A percentile compares a stretch with the other conserved stretches of the same genome.
Conservation (phyloP, 2,888 invertebrate species). For the Limenitis camilla region DNA sequence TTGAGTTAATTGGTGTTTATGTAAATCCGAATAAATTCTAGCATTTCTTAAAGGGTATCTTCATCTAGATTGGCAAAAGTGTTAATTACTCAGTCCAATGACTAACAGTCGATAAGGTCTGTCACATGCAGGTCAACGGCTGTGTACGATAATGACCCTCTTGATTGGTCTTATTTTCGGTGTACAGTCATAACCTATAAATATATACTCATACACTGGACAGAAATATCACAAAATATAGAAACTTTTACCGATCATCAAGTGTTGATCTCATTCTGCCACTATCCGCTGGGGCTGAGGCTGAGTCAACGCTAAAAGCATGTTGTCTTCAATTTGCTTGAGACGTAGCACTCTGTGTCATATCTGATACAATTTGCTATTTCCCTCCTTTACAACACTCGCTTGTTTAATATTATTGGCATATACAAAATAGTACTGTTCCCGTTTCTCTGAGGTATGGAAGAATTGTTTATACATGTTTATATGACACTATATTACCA, state of each 20-base stretch:
- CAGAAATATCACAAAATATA: too few species aligned
- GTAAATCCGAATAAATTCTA: background rate
- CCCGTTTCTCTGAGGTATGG: too few species aligned
- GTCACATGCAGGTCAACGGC: slow-evolving; percentile 1
- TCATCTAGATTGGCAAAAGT: background rate
- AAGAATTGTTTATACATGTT: too few species aligned
- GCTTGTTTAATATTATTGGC: slow-evolving; percentile 24
- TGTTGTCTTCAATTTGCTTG: slow-evolving; percentile 66
- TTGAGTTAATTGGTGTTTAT: too few species aligned
- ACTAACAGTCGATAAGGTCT: slow-evolving; percentile 6
- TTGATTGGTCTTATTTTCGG: too few species aligned
- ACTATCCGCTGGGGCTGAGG: slow-evolving; percentile 41
- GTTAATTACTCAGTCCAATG: slow-evolving; percentile 4
- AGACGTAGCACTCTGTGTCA: slow-evolving; percentile 44
- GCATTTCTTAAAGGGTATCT: background rate
- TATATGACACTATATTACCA: too few species aligned
- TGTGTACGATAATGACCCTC: slow-evolving; percentile 5
- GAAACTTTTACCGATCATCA: too few species aligned
- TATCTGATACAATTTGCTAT: slow-evolving; percentile 56
- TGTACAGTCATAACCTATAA: too few species aligned
- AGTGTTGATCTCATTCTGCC: slow-evolving; percentile 43
- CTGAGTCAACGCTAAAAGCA: slow-evolving; percentile 60
- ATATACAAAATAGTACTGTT: too few species aligned
- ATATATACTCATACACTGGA: too few species aligned
- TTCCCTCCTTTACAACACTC: slow-evolving; percentile 45